Conservation (phyloP, 2,888 invertebrate species). For the Euplagia quadripunctaria region DNA sequence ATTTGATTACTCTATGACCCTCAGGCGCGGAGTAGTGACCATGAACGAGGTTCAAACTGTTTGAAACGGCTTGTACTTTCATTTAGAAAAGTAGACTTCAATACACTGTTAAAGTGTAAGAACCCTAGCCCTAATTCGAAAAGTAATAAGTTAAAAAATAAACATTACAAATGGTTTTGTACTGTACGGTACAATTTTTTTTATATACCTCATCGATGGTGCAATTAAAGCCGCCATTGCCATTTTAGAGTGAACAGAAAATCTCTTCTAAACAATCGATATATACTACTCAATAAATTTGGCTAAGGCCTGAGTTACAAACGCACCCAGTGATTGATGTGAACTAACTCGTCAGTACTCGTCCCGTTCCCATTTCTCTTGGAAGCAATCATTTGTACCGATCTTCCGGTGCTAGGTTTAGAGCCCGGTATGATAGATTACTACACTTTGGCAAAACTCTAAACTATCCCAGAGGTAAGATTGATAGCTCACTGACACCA, state of each 20-base stretch:
- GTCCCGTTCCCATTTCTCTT: neutral
- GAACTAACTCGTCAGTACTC: neutral
- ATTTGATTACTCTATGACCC: no score
- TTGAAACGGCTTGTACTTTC: no score
- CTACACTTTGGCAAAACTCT: conserved; percentile 5
- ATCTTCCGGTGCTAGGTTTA: conserved; percentile 1
- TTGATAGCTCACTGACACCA: neutral
- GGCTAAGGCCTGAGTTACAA: neutral
- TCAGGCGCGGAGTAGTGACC: no score
- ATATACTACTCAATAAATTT: neutral
- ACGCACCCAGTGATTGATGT: conserved; percentile 8
- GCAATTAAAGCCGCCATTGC: no score
- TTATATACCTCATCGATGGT: no score
- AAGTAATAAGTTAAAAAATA: no score
- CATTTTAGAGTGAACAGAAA: neutral
- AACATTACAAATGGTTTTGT: no score
- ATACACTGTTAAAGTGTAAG: no score
- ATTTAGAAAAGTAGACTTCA: no score
- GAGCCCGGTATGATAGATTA: conserved; percentile 15
- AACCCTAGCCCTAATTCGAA: no score
- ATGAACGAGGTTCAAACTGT: no score
- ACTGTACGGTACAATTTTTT: no score
- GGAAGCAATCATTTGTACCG: conserved; percentile 8
- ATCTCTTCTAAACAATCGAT: neutral
- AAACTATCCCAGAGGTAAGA: conserved; percentile 3